Percentiles rank a stretch among this genome's conserved stretches.
Evolutionary conservation across 2,113 vertebrate species (phyloP).

Genomic region (Capricornis sumatraensis): DNA sequence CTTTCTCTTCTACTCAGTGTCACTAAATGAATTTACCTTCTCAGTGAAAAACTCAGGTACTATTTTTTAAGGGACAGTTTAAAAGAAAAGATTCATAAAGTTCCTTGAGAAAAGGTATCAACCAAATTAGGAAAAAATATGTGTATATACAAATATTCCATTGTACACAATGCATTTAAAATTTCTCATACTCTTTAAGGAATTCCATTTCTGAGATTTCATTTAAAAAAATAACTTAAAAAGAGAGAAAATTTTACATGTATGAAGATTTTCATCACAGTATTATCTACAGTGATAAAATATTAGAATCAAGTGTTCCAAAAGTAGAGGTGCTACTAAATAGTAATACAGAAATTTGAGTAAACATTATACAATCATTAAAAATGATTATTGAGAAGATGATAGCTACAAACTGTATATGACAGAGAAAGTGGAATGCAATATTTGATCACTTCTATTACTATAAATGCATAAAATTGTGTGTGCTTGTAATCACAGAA

Average conservation of each 20-base stretch:
- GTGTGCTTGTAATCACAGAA: not conserved
- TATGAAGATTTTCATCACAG: not conserved
- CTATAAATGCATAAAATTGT: not conserved
- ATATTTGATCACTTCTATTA: not conserved
- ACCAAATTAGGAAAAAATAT: not conserved
- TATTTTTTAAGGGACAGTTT: not conserved
- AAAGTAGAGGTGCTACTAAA: not conserved
- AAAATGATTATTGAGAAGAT: not conserved
- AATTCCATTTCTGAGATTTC: conserved; percentile 2
- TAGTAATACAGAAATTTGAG: not conserved
- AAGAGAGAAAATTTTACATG: not conserved
- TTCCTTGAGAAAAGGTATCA: not conserved
- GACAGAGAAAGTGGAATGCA: not conserved
- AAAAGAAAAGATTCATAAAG: not conserved
- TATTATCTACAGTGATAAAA: not conserved
- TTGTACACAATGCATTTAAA: not conserved
- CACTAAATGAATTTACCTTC: not conserved
- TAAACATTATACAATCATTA: not conserved
- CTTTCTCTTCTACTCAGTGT: not conserved
- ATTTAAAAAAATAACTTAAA: not conserved
- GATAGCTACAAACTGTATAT: not conserved
- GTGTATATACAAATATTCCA: not conserved
- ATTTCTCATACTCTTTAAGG: not conserved
- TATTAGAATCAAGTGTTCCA: not conserved
- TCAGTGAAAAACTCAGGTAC: not conserved